These are phyloP conservation scores for Physocephala rufipes DNA, from an alignment of 2,888 invertebrate genomes.

Conservation along the genomic window DNA sequence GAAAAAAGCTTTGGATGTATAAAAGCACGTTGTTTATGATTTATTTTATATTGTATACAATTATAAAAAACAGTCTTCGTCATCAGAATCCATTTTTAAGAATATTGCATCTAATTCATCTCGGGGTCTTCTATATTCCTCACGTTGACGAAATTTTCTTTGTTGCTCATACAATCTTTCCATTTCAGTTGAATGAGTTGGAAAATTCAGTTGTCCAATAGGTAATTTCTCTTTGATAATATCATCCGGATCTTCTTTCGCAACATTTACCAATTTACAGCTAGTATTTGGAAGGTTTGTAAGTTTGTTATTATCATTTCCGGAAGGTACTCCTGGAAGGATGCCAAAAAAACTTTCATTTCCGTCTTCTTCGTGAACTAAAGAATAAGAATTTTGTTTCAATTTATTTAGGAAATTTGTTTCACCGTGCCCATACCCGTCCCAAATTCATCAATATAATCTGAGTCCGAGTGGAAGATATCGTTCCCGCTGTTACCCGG, in stretches of 20 bases:
- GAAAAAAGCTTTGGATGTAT: too few relatives aligned
- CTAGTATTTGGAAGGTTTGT: not conserved
- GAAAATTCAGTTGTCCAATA: conserved; percentile 28
- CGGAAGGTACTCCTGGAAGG: not conserved
- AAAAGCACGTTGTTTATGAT: not conserved
- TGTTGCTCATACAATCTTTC: conserved; percentile 32
- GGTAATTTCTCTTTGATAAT: conserved; percentile 42
- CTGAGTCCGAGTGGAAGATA: conserved; percentile 40
- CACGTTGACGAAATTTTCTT: conserved; percentile 21
- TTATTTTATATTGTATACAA: conserved; percentile 12
- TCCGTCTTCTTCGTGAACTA: conserved; percentile 44
- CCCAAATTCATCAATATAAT: conserved; percentile 37
- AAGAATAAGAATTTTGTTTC: too few relatives aligned
- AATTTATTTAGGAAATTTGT: too few relatives aligned
- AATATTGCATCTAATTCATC: conserved; percentile 51
- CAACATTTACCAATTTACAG: conserved; percentile 39
- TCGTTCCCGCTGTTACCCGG: conserved; percentile 35
- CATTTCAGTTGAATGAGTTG: conserved; percentile 17
- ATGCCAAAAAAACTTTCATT: too few relatives aligned
- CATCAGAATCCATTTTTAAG: conserved; percentile 51
- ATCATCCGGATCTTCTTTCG: conserved; percentile 39
- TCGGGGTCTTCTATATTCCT: conserved; percentile 24
- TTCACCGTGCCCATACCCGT: conserved; percentile 18
- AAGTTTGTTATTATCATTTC: not conserved
- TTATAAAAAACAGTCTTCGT: conserved; percentile 44